Percentiles rank a stretch among this genome's conserved stretches.
Evolutionary conservation across 1,140 invertebrate species (phyloP).

Genomic region (Papilio dardanus): DNA sequence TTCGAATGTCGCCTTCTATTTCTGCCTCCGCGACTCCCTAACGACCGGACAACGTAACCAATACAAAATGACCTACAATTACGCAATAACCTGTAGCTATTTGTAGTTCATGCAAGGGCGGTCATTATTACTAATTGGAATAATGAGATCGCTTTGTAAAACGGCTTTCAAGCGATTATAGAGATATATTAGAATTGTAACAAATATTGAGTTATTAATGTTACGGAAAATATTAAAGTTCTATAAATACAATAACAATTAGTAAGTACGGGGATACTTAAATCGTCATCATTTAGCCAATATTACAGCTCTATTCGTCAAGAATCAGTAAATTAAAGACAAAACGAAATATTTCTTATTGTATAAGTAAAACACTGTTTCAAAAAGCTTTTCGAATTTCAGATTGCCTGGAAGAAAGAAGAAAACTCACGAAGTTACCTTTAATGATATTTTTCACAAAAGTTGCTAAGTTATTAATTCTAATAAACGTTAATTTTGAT

Average conservation of each 20-base stretch:
- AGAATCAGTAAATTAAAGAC: neutral
- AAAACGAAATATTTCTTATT: too few relatives aligned
- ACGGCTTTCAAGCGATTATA: neutral
- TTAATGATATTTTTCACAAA: neutral
- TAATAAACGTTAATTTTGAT: neutral
- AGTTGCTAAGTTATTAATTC: neutral
- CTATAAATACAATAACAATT: too few relatives aligned
- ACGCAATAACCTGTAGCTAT: constrained; percentile 46
- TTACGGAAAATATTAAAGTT: neutral
- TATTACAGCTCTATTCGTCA: too few relatives aligned
- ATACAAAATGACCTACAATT: constrained; percentile 61
- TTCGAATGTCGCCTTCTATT: constrained; percentile 69
- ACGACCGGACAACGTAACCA: constrained; percentile 59
- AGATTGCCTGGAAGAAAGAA: neutral
- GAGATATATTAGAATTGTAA: neutral
- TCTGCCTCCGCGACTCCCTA: constrained; percentile 58
- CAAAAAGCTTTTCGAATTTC: neutral
- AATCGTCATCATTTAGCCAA: too few relatives aligned
- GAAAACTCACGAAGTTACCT: too few relatives aligned
- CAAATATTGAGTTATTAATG: neutral
- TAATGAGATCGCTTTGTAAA: constrained; percentile 12
- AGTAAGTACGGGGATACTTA: too few relatives aligned
- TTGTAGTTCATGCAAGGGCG: constrained; percentile 13
- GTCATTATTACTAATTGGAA: constrained; percentile 8
- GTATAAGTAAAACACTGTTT: too few relatives aligned